Conservation (phyloP, 1,140 invertebrate species). For the Philopotamus ludificatus region DNA sequence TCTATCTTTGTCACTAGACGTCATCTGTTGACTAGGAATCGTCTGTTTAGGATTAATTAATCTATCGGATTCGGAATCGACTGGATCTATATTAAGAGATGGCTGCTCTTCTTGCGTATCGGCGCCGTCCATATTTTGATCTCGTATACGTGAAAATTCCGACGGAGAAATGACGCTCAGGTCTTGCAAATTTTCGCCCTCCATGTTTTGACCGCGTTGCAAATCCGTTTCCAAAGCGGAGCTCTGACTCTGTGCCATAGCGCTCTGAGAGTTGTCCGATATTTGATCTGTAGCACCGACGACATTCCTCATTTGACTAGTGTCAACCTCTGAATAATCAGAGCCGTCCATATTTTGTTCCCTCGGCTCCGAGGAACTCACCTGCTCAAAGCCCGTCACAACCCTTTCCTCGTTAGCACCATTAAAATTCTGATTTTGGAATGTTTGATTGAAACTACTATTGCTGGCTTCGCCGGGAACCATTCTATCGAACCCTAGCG, state of each 20-base stretch:
- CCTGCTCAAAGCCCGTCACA: slow-evolving; percentile 54
- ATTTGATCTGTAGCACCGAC: slow-evolving; percentile 46
- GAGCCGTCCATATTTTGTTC: slow-evolving; percentile 55
- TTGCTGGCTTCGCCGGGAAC: slow-evolving; percentile 53
- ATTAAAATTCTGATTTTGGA: slow-evolving; percentile 43
- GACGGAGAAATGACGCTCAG: slow-evolving; percentile 47
- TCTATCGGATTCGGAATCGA: slow-evolving; percentile 35
- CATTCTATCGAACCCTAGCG: slow-evolving; percentile 53
- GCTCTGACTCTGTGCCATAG: slow-evolving; percentile 18
- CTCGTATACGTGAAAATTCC: slow-evolving; percentile 47
- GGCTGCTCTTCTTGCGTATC: slow-evolving; percentile 40
- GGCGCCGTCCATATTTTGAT: slow-evolving; percentile 47
- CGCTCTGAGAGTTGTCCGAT: slow-evolving; percentile 35
- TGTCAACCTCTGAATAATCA: slow-evolving; percentile 49
- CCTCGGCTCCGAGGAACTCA: slow-evolving; percentile 47
- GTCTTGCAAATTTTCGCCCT: slow-evolving; percentile 61
- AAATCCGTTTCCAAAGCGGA: slow-evolving; percentile 47
- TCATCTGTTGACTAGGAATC: slow-evolving; percentile 10
- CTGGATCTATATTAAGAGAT: slow-evolving; percentile 3
- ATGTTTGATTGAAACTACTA: slow-evolving; percentile 46
- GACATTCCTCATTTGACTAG: slow-evolving; percentile 46
- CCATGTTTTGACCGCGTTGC: slow-evolving; percentile 57
- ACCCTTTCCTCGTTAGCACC: slow-evolving; percentile 50
- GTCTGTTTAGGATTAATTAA: slow-evolving; percentile 10
- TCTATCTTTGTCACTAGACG: slow-evolving; percentile 34